These are phyloP conservation scores for Drosophila takahashii DNA, from an alignment of 1,140 invertebrate genomes.

Conservation along the genomic window DNA sequence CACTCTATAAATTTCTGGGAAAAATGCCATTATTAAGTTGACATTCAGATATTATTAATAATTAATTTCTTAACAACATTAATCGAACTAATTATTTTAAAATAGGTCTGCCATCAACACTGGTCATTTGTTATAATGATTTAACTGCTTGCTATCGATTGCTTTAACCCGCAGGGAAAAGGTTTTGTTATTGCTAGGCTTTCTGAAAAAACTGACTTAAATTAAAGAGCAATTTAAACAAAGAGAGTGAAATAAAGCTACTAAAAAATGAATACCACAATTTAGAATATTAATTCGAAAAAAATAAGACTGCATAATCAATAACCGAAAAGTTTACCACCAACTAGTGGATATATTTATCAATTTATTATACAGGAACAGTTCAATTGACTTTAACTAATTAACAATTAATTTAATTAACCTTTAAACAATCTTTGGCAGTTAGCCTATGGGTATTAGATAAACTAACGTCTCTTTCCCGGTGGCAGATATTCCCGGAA, in stretches of 20 bases:
- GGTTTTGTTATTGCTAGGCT: not conserved
- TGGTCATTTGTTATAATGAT: not conserved
- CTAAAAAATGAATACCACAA: not conserved
- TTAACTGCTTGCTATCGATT: not conserved
- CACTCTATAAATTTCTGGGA: not conserved
- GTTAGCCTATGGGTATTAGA: conserved; percentile 9
- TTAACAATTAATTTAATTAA: conserved; percentile 42
- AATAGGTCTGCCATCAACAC: not conserved
- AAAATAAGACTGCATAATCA: not conserved
- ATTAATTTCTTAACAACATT: not conserved
- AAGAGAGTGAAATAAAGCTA: not conserved
- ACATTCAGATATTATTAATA: not conserved
- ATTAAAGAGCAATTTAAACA: too few relatives aligned
- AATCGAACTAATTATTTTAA: not conserved
- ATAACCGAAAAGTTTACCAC: conserved; percentile 16
- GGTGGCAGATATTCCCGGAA: conserved; percentile 67
- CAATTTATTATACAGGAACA: not conserved
- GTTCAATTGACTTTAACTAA: conserved; percentile 16
- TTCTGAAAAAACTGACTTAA: not conserved
- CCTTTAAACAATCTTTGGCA: conserved; percentile 71
- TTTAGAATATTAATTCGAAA: not conserved
- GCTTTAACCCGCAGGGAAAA: not conserved
- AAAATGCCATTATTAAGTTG: not conserved
- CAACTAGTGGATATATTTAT: conserved; percentile 7
- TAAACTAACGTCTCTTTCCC: conserved; percentile 33